A percentile compares a stretch with the other conserved stretches of the same genome.
Evolutionary conservation across 2,797 vertebrate genomes (phyloP).

Genomic region (Pogonophryne albipinna): DNA sequence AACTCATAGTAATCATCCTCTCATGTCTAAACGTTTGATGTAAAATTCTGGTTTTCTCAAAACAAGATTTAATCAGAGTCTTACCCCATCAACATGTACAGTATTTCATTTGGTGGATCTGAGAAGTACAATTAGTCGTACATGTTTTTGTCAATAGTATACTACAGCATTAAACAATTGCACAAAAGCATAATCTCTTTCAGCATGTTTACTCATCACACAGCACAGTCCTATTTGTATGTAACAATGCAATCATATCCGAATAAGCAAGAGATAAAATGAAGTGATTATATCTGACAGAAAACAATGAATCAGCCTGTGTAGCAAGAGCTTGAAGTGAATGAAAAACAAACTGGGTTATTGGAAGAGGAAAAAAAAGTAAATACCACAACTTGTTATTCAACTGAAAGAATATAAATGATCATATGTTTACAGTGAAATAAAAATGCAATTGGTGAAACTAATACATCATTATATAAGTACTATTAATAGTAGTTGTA

Average conservation of each 20-base stretch:
- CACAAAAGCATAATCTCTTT: background rate
- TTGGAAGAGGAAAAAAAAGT: conserved; percentile 1
- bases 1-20: background rate
- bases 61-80: background rate
- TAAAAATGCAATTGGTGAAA: background rate
- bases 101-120: background rate
- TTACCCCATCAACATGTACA: background rate
- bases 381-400: background rate
- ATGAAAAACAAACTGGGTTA: conserved; percentile 30
- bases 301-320: conserved; percentile 10
- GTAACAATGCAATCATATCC: background rate
- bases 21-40: background rate
- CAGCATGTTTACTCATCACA: background rate
- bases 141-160: background rate
- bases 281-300: conserved; percentile 31
- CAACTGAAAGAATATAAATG: background rate
- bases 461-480: background rate
- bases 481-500: too few species aligned
- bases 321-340: conserved; percentile 16
- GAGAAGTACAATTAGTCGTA: background rate
- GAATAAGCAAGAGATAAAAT: conserved; percentile 7
- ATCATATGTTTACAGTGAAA: background rate
- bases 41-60: background rate
- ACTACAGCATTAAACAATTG: background rate
- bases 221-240: background rate